Base-by-base conservation (phyloP, 2,888 invertebrate species). In the Cheiracanthium punctorium region DNA sequence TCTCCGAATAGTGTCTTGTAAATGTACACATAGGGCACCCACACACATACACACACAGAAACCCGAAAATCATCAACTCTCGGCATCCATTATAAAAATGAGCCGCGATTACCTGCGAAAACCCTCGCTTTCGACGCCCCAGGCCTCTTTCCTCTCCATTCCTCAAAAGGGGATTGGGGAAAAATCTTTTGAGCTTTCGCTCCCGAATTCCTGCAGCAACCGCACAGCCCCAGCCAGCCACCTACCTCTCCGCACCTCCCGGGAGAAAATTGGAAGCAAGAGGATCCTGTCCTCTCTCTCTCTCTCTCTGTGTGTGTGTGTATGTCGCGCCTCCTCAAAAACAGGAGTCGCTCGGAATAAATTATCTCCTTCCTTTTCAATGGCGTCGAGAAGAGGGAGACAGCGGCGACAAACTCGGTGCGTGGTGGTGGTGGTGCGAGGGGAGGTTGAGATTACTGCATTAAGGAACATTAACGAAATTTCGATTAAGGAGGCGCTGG, bases 401-500 rank as follows among this genome's bases (percentile, higher is more conserved):
- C 65, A 64, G 48, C 20, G 14, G 20, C 58, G 52, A 12, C n/a
- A n/a, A n/a, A n/a, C n/a, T n/a, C n/a, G n/a, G n/a, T n/a, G n/a
- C n/a, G 24, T 29, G 65, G 29, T 20, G 52, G n/a, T 52, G 52
- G 52, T 20, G n/a, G 29, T 72, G 80, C 43, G n/a, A n/a, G n/a
- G n/a, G n/a, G n/a, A n/a, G n/a, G n/a, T n/a, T 82, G 70, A 82
- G 75, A 82, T 82, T 82, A 82, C 75, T 64, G 70, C 82, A 82
- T 82, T 82, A 82, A 82, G 82, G 82, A 82, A 82, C 82, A 82
- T 82, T 82, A 82, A 82, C 82, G 82, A 75, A 76, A 82, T 82
- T 82, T 82, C 82, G 82, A 82, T 82, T 75, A 82, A 82, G 71
- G 37, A 71, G 71, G 43, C 43, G 48, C 20, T 28, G 58, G 41